These are phyloP conservation scores for Hemitrygon akajei DNA, from an alignment of 2,797 vertebrate genomes.

Conservation along the genomic window DNA sequence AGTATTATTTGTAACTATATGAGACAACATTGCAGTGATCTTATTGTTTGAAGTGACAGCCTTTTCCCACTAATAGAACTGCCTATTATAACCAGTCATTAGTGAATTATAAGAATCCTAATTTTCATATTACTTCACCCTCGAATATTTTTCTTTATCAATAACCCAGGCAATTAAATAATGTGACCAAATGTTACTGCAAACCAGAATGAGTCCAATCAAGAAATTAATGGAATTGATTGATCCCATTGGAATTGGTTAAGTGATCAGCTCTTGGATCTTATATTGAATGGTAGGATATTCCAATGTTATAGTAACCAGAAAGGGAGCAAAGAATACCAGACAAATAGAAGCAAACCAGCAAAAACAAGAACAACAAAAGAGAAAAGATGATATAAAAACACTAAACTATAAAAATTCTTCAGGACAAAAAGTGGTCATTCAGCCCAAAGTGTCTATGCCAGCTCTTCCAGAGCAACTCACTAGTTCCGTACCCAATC, in stretches of 20 bases:
- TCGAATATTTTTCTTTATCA: too few relatives aligned
- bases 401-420: neutral
- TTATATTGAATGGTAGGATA: neutral
- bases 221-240: neutral
- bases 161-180: neutral
- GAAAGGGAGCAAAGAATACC: neutral
- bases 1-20: neutral
- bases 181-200: neutral
- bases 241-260: neutral
- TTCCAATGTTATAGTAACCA: neutral
- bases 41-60: conserved; percentile 16
- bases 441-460: too few relatives aligned
- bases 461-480: too few relatives aligned
- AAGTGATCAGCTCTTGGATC: neutral
- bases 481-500: too few relatives aligned
- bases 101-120: neutral
- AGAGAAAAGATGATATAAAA: neutral
- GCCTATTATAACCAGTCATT: neutral
- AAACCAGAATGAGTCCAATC: neutral
- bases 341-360: neutral
- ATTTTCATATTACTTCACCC: neutral
- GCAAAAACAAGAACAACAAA: neutral
- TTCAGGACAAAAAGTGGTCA: too few relatives aligned
- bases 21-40: neutral
- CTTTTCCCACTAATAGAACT: neutral